These are phyloP conservation scores for Dicrostonyx torquatus DNA, from an alignment of 2,797 vertebrate genomes.

Conservation along the genomic window DNA sequence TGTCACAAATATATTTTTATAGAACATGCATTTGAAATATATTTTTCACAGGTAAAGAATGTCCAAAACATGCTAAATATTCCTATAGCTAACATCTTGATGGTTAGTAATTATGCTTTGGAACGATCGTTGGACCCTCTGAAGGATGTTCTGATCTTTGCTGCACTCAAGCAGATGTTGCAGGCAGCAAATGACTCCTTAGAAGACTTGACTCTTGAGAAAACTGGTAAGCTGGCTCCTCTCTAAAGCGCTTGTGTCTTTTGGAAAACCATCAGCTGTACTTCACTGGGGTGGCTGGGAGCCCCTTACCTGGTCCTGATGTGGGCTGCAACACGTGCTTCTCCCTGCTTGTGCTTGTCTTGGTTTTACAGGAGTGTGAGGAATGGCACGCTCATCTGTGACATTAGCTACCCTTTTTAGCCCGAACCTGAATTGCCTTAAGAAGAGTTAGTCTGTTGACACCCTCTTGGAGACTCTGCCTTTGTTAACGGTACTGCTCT, in stretches of 20 bases:
- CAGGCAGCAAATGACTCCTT: slow-evolving; percentile 54
- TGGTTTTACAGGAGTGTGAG: not conserved
- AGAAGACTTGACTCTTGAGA: not conserved
- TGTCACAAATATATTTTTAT: not conserved
- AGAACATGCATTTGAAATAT: not conserved
- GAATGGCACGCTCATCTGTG: not conserved
- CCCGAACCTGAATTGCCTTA: not conserved
- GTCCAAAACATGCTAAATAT: slow-evolving; percentile 16
- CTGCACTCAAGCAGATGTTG: slow-evolving; percentile 54
- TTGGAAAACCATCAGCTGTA: not conserved
- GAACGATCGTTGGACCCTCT: not conserved
- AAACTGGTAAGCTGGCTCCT: slow-evolving; percentile 13
- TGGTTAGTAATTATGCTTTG: slow-evolving; percentile 66
- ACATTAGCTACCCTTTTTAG: not conserved
- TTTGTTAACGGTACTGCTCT: not conserved
- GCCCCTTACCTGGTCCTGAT: not conserved
- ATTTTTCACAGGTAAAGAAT: slow-evolving; percentile 41
- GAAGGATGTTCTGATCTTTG: slow-evolving; percentile 59
- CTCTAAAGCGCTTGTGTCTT: not conserved
- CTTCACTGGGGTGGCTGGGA: not conserved
- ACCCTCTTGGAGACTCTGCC: not conserved
- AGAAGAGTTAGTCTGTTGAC: not conserved
- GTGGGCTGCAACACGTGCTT: not conserved
- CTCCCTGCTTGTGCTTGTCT: slow-evolving; percentile 3
- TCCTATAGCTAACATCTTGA: slow-evolving; percentile 59